Evolutionary conservation across 2,113 vertebrate species (phyloP).

Genomic region (Gadus macrocephalus): DNA sequence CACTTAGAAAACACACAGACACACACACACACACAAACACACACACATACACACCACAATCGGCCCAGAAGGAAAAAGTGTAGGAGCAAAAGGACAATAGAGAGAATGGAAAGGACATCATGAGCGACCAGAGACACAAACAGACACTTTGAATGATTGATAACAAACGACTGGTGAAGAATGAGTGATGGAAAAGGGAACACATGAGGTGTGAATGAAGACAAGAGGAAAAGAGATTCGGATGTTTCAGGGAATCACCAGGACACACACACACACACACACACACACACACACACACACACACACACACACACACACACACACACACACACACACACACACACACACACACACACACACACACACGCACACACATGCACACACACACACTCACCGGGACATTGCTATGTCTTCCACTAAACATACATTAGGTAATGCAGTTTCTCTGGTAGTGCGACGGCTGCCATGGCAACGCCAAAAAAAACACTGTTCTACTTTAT

Average conservation of each 20-base stretch:
- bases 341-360: conserved; percentile 7
- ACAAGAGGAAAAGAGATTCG: conserved; percentile 26
- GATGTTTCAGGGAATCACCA: conserved; percentile 28
- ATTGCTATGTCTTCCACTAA: conserved; percentile 1
- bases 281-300: conserved; percentile 17
- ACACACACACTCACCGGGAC: conserved; percentile 10
- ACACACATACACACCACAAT: conserved; percentile 10
- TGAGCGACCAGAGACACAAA: conserved; percentile 40
- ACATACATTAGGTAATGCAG: conserved; percentile 41
- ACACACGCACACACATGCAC: conserved; percentile 22
- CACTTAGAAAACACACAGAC: not conserved
- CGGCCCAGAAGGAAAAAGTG: not conserved
- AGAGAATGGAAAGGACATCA: conserved; percentile 35
- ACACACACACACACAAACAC: not conserved
- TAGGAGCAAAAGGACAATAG: conserved; percentile 28
- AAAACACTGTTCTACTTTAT: conserved; percentile 45
- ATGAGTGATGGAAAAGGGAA: conserved; percentile 48
- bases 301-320: not conserved
- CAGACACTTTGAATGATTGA: conserved; percentile 14
- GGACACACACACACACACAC: conserved; percentile 15
- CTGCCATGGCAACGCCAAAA: conserved; percentile 44
- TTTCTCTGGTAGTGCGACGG: conserved; percentile 35
- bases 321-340: conserved; percentile 8
- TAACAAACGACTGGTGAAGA: conserved; percentile 37
- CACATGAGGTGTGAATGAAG: conserved; percentile 42